Base-by-base conservation (phyloP, 2,888 invertebrate species). In the Cylindroiulus punctatus region DNA sequence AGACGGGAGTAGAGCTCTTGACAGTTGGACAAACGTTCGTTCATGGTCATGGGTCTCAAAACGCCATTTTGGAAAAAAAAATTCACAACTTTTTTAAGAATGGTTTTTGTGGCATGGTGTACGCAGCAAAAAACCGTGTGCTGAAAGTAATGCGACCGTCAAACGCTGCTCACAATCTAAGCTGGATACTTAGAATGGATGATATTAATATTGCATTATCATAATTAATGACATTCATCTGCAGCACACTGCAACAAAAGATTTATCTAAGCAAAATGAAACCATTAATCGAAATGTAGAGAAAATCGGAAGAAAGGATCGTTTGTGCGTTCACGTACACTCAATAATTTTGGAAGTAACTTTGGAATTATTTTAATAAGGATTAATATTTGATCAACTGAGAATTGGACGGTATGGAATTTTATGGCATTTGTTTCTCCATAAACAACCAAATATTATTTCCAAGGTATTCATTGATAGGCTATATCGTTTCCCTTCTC, bases 1-100 rank as follows among this genome's bases (percentile, higher is more conserved):
- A 44, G 83, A 83, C 42, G 42, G 42, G 44, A 36, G 83, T 26
- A 40, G 42, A 42, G 44, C 42, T 83, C 83, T 83, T 83, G 44
- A 83, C 83, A 83, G 44, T 83, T 83, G 83, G 44, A 83, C 83
- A 83, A 83, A 83, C 83, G 44, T 83, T 83, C 44, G 83, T 76
- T 76, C 76, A 76, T 26, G 76, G 76, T 26, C 76, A 76, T 32
- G 76, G 76, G 30, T 17, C 19, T 83, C 83, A 40, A 83, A 44
- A 83, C 40, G 40, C 83, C 83, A 83, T 83, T 83, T 83, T 44
- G 22, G 22, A 44, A 83, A 44, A 42, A 83, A 83, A 83, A 83
- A 83, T n/a, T 30, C 30, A 12, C 30, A 30, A 76, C 30, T 76
- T 76, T 76, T 65, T 76, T 76, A 17, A 30, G 26, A 2, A 10